Evolutionary conservation across 2,888 invertebrate species (phyloP), one percentile per base, ranked within the genome.

Genomic region (Eulithis testata): DNA sequence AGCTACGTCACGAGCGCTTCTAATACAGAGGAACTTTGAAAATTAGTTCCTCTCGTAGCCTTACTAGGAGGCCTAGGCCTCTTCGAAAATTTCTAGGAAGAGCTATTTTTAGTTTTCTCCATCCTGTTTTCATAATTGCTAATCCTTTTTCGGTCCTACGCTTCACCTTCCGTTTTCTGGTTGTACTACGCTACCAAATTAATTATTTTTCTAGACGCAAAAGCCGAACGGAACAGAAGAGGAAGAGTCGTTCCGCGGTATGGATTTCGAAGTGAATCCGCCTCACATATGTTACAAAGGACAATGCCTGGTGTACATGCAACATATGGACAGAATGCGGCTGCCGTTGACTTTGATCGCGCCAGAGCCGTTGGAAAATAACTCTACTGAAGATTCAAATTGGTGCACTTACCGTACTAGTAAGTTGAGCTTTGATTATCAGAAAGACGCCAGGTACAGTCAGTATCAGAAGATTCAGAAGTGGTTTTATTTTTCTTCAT

Each of bases 361-460:
- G 0, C 89, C 90, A 0, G 85, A 85, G 5, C 76, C 81, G 2
- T 79, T 79, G 1, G 82, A 84, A 9, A 86, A 87, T 58, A 87
- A 89, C 68, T 73, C 80, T 45, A 87, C 90, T 0, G 82, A 86
- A 4, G 87, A 91, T 31, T 85, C 90, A 50, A 87, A 89, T 64
- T 96, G 95, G 94, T 97, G 97, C 85, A 94, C 94, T 67, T 97
- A 96, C 88, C 77, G 79, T 4, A 86, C 89, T 61, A 86, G 89
- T 88, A 68, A 77, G 79, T 72, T 21, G 27, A 51, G 8, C 40
- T 40, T 31, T 31, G 31, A 31, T 6, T 31, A 31, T 5, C 31
- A 1, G 31, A 5, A 31, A 5, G 2, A 31, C 31, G 31, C 31
- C 31, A 31, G 31, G 31, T 31, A 31, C 31, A 31, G 4, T 31